phyloP scores from a whole-genome alignment of 1,140 invertebrate species.

The Trichogramma pretiosum region DNA sequence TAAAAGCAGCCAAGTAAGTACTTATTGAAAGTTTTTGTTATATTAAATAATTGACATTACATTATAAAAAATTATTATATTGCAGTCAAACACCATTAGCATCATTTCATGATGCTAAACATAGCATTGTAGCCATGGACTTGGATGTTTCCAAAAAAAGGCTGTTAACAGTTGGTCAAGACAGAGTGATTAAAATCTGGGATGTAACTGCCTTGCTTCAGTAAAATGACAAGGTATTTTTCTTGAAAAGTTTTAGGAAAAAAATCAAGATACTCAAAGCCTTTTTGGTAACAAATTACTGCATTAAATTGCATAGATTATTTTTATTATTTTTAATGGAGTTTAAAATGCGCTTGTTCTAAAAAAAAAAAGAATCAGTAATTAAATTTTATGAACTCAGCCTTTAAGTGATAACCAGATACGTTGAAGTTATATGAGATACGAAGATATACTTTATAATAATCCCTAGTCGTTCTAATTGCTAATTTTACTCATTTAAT shows the following conservation, averaged over 20 bases:
- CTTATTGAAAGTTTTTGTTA: neutral
- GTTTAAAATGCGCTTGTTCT: too few species aligned
- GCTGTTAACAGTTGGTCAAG: conserved; percentile 86
- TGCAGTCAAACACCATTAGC: conserved; percentile 79
- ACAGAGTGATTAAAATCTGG: conserved; percentile 88
- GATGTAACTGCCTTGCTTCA: conserved; percentile 57
- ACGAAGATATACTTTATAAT: conserved; percentile 10
- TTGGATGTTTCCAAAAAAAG: conserved; percentile 78
- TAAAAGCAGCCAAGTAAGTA: conserved; percentile 79
- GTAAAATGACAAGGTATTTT: too few species aligned
- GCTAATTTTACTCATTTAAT: conserved; percentile 17
- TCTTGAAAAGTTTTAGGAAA: neutral
- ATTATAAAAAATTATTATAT: conserved; percentile 7
- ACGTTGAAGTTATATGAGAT: too few species aligned
- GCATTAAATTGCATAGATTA: too few species aligned
- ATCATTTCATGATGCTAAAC: conserved; percentile 90
- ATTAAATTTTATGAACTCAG: too few species aligned
- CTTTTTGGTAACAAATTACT: conserved; percentile 12
- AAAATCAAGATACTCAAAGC: conserved; percentile 11
- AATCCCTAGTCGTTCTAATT: conserved; percentile 15
- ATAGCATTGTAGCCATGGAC: conserved; percentile 80
- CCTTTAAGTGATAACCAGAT: too few species aligned
- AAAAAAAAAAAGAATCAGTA: too few species aligned
- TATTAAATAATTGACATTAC: neutral
- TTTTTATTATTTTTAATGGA: too few species aligned